Percentiles rank a stretch among this genome's conserved stretches.
phyloP scores from a whole-genome alignment of 2,113 vertebrate species.

The Gavia stellata region DNA sequence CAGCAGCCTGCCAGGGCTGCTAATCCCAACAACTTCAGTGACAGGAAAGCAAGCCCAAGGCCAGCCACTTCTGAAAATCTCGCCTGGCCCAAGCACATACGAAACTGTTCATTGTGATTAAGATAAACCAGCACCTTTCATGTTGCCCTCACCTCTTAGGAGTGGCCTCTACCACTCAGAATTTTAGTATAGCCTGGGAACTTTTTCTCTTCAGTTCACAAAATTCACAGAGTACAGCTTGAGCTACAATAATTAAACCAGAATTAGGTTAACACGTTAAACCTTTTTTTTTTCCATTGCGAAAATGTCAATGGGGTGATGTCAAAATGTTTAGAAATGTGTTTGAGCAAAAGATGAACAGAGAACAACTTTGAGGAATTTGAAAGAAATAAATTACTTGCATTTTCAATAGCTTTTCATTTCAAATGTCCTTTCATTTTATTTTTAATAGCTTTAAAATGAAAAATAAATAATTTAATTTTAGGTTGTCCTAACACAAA shows the following conservation, averaged over 20 bases:
- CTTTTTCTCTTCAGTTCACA: not conserved
- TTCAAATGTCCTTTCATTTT: not conserved
- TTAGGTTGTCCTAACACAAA: not conserved
- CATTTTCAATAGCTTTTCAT: not conserved
- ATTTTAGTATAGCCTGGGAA: not conserved
- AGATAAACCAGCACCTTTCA: not conserved
- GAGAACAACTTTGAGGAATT: not conserved
- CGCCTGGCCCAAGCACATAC: rapidly evolving
- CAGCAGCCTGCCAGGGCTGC: not conserved
- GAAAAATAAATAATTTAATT: not conserved
- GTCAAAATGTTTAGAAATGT: not conserved
- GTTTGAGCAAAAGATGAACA: not conserved
- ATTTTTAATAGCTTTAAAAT: not conserved
- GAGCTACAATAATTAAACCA: not conserved
- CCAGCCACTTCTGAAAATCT: not conserved
- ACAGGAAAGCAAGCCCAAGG: not conserved
- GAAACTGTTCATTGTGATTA: not conserved
- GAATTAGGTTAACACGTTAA: not conserved
- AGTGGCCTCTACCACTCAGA: not conserved
- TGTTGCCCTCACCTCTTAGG: not conserved
- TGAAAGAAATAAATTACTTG: not conserved
- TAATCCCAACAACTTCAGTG: not conserved
- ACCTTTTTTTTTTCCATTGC: not conserved
- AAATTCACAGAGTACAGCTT: not conserved
- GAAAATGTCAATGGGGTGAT: not conserved